Base-by-base conservation (phyloP, 2,797 vertebrate species). In the Rhyacichthys aspro region DNA sequence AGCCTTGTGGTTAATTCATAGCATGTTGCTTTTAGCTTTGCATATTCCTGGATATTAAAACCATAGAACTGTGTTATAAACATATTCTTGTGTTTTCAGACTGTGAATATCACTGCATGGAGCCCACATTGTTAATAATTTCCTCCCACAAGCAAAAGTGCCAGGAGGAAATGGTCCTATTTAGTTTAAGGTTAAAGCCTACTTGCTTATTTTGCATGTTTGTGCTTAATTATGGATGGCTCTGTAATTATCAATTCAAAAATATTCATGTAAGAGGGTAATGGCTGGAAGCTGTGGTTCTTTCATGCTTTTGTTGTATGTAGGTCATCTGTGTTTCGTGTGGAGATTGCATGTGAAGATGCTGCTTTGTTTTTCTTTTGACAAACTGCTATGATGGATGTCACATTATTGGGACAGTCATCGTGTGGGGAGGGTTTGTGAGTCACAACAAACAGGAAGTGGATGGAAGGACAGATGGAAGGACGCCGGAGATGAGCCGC, bases 391-490 rank as follows among this genome's bases (percentile, higher is more conserved):
- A 7, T 72, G 76, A 77, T 19, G 36, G 68, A 62, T 77, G 80
- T 74, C 64, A 79, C 66, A 78, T 74, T 74, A 71, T 50, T 58
- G 50, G 37, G 56, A 74, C 69, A 61, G 54, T 39, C 59, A 56
- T 17, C n/a, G 23, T 34, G 56, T 71, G 28, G 39, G 32, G 39
- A 43, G 62, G 34, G 33, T 55, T 49, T 36, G 19, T 63, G 69
- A 43, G 52, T 70, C 59, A 59, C 54, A 61, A 47, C 59, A 52
- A 23, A 45, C 65, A 64, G 7, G 44, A 66, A 32, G 62, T 32
- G 64, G 72, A 74, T 57, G 14, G 61, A 67, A 57, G 58, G 68
- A 72, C 66, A 52, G 62, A 71, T 33, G 47, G 38, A 68, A 55
- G 70, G 58, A 71, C 70, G 14, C 59, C 19, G 48, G 61, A 70